Conservation (phyloP, 2,797 vertebrate species). For the Halcyon badia region DNA sequence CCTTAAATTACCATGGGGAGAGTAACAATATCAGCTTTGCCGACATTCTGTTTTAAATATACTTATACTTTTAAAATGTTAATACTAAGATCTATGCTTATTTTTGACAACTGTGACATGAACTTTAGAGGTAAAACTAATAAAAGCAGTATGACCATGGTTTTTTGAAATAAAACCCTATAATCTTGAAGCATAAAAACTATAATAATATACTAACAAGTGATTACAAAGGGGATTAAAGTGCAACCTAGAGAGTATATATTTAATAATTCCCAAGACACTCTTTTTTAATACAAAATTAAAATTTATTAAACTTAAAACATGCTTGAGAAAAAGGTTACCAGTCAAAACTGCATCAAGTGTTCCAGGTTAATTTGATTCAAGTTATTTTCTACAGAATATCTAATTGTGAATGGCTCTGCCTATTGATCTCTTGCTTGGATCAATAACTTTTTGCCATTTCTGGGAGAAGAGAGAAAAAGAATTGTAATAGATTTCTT, state of each 20-base stretch:
- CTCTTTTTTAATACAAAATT: background rate
- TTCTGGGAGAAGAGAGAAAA: background rate
- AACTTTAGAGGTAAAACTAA: slow-evolving; percentile 45
- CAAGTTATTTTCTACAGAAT: slow-evolving; percentile 25
- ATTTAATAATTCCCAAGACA: slow-evolving; percentile 13
- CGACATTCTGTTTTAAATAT: slow-evolving; percentile 8
- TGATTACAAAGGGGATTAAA: slow-evolving; percentile 56
- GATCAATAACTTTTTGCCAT: slow-evolving; percentile 17
- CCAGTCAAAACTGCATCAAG: slow-evolving; percentile 8
- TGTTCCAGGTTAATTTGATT: slow-evolving; percentile 36
- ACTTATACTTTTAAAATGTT: slow-evolving; percentile 37
- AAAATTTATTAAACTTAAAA: slow-evolving; percentile 40
- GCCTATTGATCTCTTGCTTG: slow-evolving; percentile 21
- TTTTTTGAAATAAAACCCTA: slow-evolving; percentile 55
- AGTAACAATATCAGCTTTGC: slow-evolving; percentile 35
- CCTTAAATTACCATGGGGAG: slow-evolving; percentile 62
- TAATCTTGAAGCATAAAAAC: slow-evolving; percentile 49
- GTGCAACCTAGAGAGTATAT: slow-evolving; percentile 11
- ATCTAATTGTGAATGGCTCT: slow-evolving; percentile 47
- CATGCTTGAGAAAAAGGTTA: slow-evolving; percentile 17
- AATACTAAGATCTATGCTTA: slow-evolving; percentile 25
- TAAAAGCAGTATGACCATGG: slow-evolving; percentile 40
- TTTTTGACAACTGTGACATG: slow-evolving; percentile 51
- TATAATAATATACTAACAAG: background rate
- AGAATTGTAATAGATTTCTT: background rate